Evolutionary conservation across 2,888 invertebrate genomes (phyloP), one percentile per base, ranked within the genome.

Genomic region (Drosophila rubida): DNA sequence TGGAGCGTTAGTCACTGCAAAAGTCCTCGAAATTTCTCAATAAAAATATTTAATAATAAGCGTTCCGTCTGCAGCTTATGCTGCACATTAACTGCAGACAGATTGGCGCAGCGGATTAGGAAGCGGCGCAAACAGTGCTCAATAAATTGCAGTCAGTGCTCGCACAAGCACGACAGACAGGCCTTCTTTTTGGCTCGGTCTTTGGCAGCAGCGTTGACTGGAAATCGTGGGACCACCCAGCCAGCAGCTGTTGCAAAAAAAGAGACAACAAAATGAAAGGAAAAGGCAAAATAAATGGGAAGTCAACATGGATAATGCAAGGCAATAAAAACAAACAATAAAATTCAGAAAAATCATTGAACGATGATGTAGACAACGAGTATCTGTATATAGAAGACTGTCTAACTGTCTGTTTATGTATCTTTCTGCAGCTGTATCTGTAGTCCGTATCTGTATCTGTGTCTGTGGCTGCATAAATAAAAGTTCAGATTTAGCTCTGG

Each of bases 401-500:
- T 49, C 62, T 60, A 46, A 51, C 27, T 53, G 32, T 51, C 48
- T 16, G 44, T 49, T 32, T 25, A 39, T 49, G 19, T n/a, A 2
- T 50, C 32, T 32, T 32, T 32, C 32, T 16, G 14, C 39, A 16
- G 39, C 8, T 41, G 30, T 14, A 13, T 41, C 25, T 72, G 27
- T 48, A 27, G 8, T 7, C 6, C 50, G 22, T 57, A 32, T 48
- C 48, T 58, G 4, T 45, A 45, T 16, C 14, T 51, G 25, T 23
- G 14, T 50, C 11, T 42, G 13, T 39, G 50, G 25, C 19, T 30
- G 53, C 60, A 60, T 66, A 49, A 58, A 45, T 64, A 65, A 65
- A 75, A 49, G 57, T 74, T 65, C 87, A 48, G 63, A 77, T 83
- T 77, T 86, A 80, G 80, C 61, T 54, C 66, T 46, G 84, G 87